Base-by-base conservation (phyloP, 2,113 vertebrate genomes). In the Lynx canadensis region DNA sequence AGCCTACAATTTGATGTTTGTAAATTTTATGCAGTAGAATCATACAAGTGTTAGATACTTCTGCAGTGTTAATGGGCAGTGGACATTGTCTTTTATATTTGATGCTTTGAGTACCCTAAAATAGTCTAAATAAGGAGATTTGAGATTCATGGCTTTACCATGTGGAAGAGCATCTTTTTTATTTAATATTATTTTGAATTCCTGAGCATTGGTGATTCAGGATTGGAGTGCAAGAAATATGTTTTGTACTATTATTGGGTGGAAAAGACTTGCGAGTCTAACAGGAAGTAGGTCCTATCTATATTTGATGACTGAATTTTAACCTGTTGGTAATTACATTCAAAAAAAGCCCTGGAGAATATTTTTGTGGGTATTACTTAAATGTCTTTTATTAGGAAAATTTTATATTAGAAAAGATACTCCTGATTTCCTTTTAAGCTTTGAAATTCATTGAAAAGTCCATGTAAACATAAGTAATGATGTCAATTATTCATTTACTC, bases 21-120 rank as follows among this genome's bases (percentile, higher is more conserved):
- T 66, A 63, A 74, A 91, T 96, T 78, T 81, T 73, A 69, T 97
- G 96, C 92, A 94, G 88, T 88, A 65, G 96, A 97, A 95, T 98
- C 97, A 89, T 89, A 97, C 97, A 97, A 97, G 97, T 97, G 97
- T 95, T 96, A 86, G 52, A 69, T 84, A 41, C 69, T 84, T 97
- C 52, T 97, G 92, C 88, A 95, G 88, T 93, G 80, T 27, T 85
- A 73, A 60, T 71, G 57, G 90, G 25, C 74, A 82, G 14, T 94
- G 76, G 14, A 25, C 74, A 69, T 89, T 87, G 55, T 85, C 57
- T 89, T 88, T 93, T 65, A 66, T 50, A 27, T 76, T 50, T 92
- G 23, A n/a, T 91, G 60, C 63, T 85, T 85, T 31, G 41, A 82
- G 41, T n/a, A 15, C 52, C 33, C 10, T 89, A 52, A 71, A 36